These are phyloP conservation scores for Meiosimyza decipiens DNA, from an alignment of 2,888 invertebrate genomes.

Conservation along the genomic window DNA sequence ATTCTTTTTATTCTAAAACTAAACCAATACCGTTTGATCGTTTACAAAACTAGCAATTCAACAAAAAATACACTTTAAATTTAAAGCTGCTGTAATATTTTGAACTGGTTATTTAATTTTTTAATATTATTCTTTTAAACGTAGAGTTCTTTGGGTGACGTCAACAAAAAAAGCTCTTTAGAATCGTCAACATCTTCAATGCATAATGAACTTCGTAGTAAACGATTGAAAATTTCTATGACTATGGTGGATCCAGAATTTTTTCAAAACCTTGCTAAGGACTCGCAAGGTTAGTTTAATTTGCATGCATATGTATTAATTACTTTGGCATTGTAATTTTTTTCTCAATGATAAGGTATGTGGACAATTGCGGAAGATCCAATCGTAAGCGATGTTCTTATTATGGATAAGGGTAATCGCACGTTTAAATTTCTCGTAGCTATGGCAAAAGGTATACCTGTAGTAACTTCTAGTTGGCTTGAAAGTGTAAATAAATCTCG, in stretches of 20 bases:
- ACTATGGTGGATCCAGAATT: slow-evolving; percentile 46
- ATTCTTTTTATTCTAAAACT: no score
- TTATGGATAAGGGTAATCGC: slow-evolving; percentile 69
- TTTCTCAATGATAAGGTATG: slow-evolving; percentile 39
- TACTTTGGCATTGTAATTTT: neutral
- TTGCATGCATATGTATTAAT: neutral
- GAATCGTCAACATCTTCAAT: neutral
- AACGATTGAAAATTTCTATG: slow-evolving; percentile 42
- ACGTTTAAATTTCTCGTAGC: slow-evolving; percentile 73
- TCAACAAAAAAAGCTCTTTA: neutral
- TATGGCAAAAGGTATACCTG: slow-evolving; percentile 72
- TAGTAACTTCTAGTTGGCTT: slow-evolving; percentile 66
- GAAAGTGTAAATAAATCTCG: slow-evolving; percentile 39
- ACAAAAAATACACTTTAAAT: no score
- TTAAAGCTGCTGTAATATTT: no score
- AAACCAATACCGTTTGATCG: no score
- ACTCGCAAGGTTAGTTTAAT: slow-evolving; percentile 39
- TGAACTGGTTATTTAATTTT: neutral
- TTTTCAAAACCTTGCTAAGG: slow-evolving; percentile 36
- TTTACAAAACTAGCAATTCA: no score
- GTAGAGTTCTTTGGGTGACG: neutral
- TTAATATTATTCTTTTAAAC: neutral
- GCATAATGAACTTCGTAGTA: neutral
- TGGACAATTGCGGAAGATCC: slow-evolving; percentile 69
- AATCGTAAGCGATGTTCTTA: slow-evolving; percentile 69